phyloP scores from a whole-genome alignment of 37 sponge, comb jelly and placozoan genomes.

The Chondrosia reniformis region DNA sequence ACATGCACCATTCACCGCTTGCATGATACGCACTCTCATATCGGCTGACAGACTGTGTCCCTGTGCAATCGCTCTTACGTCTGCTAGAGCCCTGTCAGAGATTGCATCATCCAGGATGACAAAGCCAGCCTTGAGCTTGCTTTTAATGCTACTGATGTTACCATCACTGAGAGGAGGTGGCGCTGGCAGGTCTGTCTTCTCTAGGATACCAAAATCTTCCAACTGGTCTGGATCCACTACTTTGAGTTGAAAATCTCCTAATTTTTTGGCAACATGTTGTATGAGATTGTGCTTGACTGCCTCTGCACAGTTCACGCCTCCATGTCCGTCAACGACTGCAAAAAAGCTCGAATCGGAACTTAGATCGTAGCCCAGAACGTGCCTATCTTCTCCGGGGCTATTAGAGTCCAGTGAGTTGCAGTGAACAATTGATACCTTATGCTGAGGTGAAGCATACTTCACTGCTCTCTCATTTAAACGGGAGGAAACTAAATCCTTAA shows the following conservation, averaged over 20 bases:
- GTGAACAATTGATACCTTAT: conserved; percentile 2
- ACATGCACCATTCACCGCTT: conserved; percentile 68
- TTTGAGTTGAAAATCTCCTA: neutral
- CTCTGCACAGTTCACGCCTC: conserved; percentile 58
- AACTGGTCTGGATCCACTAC: neutral
- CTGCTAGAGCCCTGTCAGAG: conserved; percentile 34
- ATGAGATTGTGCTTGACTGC: conserved; percentile 54
- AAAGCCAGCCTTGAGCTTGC: conserved; percentile 28
- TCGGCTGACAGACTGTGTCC: conserved; percentile 41
- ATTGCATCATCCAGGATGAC: conserved; percentile 44
- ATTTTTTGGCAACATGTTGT: conserved; percentile 6
- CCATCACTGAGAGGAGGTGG: neutral
- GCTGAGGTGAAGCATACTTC: neutral
- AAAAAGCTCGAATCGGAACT: conserved; percentile 39
- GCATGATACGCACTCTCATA: conserved; percentile 31
- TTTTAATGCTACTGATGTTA: neutral
- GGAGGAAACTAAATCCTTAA: neutral
- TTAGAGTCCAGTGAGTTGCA: conserved; percentile 70
- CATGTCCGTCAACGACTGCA: conserved; percentile 82
- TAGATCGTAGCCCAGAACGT: conserved; percentile 35
- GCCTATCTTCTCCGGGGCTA: conserved; percentile 76
- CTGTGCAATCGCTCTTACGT: conserved; percentile 22
- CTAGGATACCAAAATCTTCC: neutral
- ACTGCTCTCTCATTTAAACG: neutral
- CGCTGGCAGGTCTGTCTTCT: neutral